These are phyloP conservation scores for Oikopleura dioica DNA, from an alignment of 23 tunicate species.

Conservation along the genomic window DNA sequence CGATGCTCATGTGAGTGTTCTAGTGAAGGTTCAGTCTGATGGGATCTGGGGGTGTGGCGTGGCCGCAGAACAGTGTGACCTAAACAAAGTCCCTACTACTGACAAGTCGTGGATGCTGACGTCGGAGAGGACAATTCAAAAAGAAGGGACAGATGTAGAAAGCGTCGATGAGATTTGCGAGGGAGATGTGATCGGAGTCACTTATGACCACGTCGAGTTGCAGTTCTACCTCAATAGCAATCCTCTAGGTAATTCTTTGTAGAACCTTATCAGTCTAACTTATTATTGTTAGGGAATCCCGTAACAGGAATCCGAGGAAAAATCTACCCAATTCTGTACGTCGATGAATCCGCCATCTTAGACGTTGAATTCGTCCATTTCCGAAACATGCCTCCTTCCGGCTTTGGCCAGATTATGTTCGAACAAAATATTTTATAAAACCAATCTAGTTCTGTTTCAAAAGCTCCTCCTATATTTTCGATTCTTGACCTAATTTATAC, in stretches of 20 bases:
- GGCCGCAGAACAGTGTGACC: slow-evolving; percentile 22
- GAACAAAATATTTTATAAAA: slow-evolving; percentile 59
- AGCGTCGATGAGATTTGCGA: slow-evolving; percentile 14
- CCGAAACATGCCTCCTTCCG: slow-evolving; percentile 36
- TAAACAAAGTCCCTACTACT: slow-evolving; percentile 49
- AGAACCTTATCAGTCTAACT: too few relatives aligned
- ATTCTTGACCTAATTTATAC: too few relatives aligned
- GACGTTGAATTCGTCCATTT: slow-evolving; percentile 56
- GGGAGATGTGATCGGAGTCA: slow-evolving; percentile 61
- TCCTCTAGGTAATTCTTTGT: slow-evolving; percentile 24
- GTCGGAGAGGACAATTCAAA: slow-evolving; percentile 27
- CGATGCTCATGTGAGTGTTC: not conserved
- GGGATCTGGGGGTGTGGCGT: slow-evolving; percentile 94
- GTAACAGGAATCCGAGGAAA: slow-evolving; percentile 48
- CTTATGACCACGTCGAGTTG: slow-evolving; percentile 71
- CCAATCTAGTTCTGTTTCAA: too few relatives aligned
- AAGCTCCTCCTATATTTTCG: too few relatives aligned
- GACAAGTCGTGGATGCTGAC: slow-evolving; percentile 56
- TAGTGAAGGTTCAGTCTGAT: slow-evolving; percentile 46
- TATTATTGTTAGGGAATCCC: too few relatives aligned
- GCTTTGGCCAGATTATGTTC: slow-evolving; percentile 45
- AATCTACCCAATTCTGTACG: slow-evolving; percentile 61
- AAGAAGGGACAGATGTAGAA: not conserved
- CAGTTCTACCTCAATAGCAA: slow-evolving; percentile 63
- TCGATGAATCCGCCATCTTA: slow-evolving; percentile 75